Percentiles rank a stretch among this genome's conserved stretches.
Evolutionary conservation across 2,888 invertebrate genomes (phyloP).

Genomic region (Blastobasis lacticolella): DNA sequence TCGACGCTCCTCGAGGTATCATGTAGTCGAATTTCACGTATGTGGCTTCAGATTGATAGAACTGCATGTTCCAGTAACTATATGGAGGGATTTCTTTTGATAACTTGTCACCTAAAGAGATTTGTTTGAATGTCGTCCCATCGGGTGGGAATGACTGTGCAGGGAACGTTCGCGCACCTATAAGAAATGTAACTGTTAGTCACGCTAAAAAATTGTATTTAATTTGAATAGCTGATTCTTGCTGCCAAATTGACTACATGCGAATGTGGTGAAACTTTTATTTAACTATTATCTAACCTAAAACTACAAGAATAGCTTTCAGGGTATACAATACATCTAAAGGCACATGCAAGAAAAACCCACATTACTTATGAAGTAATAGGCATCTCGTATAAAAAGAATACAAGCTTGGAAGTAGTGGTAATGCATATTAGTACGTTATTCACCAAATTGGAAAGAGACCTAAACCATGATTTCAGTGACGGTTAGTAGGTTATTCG

Average conservation of each 20-base stretch:
- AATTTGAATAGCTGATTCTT: constrained; percentile 6
- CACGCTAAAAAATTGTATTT: background rate
- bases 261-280: constrained; percentile 44
- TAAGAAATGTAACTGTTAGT: constrained; percentile 20
- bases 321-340: constrained; percentile 1
- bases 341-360: constrained; percentile 37
- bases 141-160: constrained; percentile 94
- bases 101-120: constrained; percentile 89
- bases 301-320: background rate
- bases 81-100: constrained; percentile 93
- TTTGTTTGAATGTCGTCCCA: constrained; percentile 93
- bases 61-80: constrained; percentile 98
- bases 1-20: constrained; percentile 91
- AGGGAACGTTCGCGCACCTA: constrained; percentile 91
- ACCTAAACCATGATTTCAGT: constrained; percentile 40
- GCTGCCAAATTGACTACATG: constrained; percentile 26
- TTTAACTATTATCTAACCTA: background rate
- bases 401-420: background rate
- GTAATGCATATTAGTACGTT: constrained; percentile 55
- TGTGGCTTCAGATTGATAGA: constrained; percentile 94
- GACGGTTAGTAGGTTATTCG: constrained; percentile 62
- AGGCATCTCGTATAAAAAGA: background rate
- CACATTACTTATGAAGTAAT: constrained; percentile 17
- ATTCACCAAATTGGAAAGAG: constrained; percentile 29
- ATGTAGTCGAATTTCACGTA: constrained; percentile 96